phyloP scores from a whole-genome alignment of 2,797 vertebrate species.

The Anguilla marmorata region DNA sequence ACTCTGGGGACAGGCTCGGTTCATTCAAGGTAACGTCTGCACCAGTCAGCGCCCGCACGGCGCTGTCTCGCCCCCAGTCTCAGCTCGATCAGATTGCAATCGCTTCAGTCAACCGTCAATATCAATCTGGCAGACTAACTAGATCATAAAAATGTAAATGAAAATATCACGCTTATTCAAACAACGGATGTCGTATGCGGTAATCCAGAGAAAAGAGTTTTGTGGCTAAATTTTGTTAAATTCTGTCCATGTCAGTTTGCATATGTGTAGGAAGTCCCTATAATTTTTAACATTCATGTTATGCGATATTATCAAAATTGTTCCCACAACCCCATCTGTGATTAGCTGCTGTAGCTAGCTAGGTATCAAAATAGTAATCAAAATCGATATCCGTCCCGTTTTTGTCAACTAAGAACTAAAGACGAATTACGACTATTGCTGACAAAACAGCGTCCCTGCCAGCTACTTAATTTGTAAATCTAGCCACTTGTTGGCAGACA shows the following conservation, averaged over 20 bases:
- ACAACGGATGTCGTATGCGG: background rate
- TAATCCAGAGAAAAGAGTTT: background rate
- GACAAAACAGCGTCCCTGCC: background rate
- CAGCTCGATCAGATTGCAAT: background rate
- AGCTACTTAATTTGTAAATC: background rate
- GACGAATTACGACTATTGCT: background rate
- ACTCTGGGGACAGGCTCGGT: conserved; percentile 1
- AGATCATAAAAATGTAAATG: background rate
- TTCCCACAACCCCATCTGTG: background rate
- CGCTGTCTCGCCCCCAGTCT: conserved; percentile 17
- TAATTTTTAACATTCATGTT: background rate
- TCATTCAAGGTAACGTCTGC: conserved; percentile 28
- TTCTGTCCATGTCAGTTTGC: background rate
- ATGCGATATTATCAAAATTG: background rate
- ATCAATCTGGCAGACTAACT: no score
- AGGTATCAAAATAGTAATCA: background rate
- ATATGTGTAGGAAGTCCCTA: background rate
- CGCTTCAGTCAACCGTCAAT: background rate
- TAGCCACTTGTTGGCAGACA: background rate
- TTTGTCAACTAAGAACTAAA: background rate
- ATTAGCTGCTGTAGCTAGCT: background rate
- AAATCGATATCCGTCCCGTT: background rate
- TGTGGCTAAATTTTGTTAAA: background rate
- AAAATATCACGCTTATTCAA: background rate
- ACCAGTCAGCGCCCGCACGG: background rate